Percentiles rank a stretch among this genome's conserved stretches.
Evolutionary conservation across 2,888 invertebrate species (phyloP).

Genomic region (Leptinotarsa juncta): DNA sequence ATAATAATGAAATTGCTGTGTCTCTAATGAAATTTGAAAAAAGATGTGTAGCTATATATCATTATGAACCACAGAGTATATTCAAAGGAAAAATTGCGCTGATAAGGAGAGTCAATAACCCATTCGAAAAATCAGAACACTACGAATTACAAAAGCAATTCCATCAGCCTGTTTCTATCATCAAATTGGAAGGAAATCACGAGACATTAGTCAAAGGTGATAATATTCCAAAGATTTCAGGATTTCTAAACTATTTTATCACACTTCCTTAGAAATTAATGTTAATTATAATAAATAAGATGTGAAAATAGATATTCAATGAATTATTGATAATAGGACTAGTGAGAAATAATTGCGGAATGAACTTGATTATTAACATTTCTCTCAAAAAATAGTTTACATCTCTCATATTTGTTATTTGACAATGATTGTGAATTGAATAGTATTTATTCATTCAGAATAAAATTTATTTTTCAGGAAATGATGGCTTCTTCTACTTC

Average conservation of each 20-base stretch:
- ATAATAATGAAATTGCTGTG: conserved; percentile 26
- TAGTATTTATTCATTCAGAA: no score
- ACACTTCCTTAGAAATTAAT: not conserved
- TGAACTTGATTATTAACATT: no score
- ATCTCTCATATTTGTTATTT: no score
- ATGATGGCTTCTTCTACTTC: conserved; percentile 36
- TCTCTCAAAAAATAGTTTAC: no score
- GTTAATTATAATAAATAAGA: not conserved
- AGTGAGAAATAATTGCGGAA: no score
- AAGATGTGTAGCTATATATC: conserved; percentile 38
- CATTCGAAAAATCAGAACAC: conserved; percentile 34
- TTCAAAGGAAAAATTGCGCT: conserved; percentile 40
- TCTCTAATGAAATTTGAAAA: conserved; percentile 38
- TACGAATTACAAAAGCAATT: conserved; percentile 44
- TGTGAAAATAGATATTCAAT: no score
- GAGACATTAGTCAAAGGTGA: conserved; percentile 39
- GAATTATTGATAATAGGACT: no score
- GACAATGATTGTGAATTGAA: no score
- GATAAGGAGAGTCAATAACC: conserved; percentile 37
- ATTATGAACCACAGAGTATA: conserved; percentile 35
- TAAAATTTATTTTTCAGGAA: conserved; percentile 25
- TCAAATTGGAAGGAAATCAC: conserved; percentile 44
- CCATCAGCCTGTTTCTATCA: conserved; percentile 33
- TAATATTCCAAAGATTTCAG: conserved; percentile 37
- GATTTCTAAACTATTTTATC: conserved; percentile 38